Conservation (phyloP, 2,888 invertebrate genomes). For the Pheosia tremula region DNA sequence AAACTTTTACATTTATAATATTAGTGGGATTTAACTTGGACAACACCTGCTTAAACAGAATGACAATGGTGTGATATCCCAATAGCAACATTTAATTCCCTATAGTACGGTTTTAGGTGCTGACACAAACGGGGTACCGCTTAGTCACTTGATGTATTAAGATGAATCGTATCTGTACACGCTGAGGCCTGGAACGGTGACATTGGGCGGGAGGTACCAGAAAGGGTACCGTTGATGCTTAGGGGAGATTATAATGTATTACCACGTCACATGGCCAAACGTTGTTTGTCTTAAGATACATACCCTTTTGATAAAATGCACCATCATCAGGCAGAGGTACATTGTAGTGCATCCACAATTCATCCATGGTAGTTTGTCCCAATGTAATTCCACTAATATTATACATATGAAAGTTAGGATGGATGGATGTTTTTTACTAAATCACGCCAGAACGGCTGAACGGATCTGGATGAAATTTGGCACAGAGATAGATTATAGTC, state of each 20-base stretch:
- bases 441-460: no score
- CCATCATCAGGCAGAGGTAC: no score
- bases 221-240: neutral
- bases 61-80: neutral
- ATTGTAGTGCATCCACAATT: no score
- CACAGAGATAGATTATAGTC: no score
- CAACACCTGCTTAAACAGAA: neutral
- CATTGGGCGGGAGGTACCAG: neutral
- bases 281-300: neutral
- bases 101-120: neutral
- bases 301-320: no score
- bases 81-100: neutral
- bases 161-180: neutral
- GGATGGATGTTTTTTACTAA: no score
- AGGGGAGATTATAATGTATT: neutral
- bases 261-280: neutral
- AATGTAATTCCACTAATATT: no score
- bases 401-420: no score
- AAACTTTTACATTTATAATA: no score
- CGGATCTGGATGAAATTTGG: no score
- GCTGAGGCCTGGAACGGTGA: neutral
- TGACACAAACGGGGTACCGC: slow-evolving; percentile 4
- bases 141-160: slow-evolving; percentile 9
- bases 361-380: no score
- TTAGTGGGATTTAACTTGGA: no score